These are phyloP conservation scores for Galleria mellonella DNA, from an alignment of 1,140 invertebrate genomes.

Conservation along the genomic window DNA sequence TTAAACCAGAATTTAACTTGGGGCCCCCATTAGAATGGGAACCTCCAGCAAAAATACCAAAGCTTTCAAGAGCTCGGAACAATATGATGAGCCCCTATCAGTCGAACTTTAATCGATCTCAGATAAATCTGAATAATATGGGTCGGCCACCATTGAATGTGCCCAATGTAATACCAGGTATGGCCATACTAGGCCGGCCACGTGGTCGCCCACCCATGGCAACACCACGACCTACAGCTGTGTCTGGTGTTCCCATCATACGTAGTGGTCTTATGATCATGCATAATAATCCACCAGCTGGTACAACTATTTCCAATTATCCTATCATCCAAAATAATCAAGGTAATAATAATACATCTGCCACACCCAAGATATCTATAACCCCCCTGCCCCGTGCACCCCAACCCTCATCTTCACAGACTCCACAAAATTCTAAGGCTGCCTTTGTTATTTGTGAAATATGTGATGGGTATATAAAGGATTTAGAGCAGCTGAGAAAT, in stretches of 20 bases:
- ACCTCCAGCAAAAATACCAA: constrained; percentile 92
- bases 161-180: constrained; percentile 30
- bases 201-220: constrained; percentile 56
- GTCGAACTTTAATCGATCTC: constrained; percentile 43
- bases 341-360: constrained; percentile 37
- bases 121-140: constrained; percentile 45
- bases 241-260: constrained; percentile 61
- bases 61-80: constrained; percentile 73
- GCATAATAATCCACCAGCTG: constrained; percentile 56
- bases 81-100: constrained; percentile 56
- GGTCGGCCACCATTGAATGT: constrained; percentile 49
- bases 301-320: constrained; percentile 59
- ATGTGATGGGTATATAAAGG: constrained; percentile 96
- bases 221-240: constrained; percentile 34
- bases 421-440: constrained; percentile 59
- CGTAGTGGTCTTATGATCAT: constrained; percentile 66
- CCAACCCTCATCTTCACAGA: constrained; percentile 70
- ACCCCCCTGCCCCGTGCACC: constrained; percentile 87
- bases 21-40: constrained; percentile 92
- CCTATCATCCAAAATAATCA: constrained; percentile 55
- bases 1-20: constrained; percentile 89
- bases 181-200: constrained; percentile 48
- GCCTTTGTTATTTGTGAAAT: constrained; percentile 96
- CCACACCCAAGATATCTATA: constrained; percentile 90
- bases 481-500: constrained; percentile 92